Evolutionary conservation across 2,888 invertebrate species (phyloP), one percentile per base, ranked within the genome.

Genomic region (Coecobrya sp.): DNA sequence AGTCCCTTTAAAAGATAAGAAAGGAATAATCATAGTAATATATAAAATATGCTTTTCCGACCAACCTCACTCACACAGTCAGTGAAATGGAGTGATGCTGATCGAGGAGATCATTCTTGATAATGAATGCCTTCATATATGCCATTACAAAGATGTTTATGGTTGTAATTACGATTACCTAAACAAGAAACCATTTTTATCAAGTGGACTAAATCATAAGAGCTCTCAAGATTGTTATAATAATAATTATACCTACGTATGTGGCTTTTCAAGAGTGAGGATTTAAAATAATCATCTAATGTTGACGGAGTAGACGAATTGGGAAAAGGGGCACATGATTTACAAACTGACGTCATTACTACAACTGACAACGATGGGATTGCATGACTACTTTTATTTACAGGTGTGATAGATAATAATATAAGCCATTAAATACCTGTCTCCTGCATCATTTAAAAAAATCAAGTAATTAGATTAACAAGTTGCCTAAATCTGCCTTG

Each of bases 1-100:
- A 90, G 90, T 90, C 73, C 49, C 10, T n/a, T n/a, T n/a, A 19
- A 19, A 36, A 70, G 73, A 59, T 84, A 88, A 79, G 42, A 76
- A 87, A 25, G 7, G 13, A 36, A 36, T 62, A 59, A 79, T 11
- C 27, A 25, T 42, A 76, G 11, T n/a, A 10, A 36, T 70, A 70
- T 25, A 2, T 1, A 30, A 68, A 52, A 7, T 5, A 13, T 68
- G 30, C 19, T 22, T 2, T 8, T 22, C 19, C 25, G 25, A 79
- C 49, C 79, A 45, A 45, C 45, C 45, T 13, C 59, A 59, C 11
- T 79, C 52, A 16, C 45, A 42, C 55, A 55, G 55, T 76, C 49
- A 27, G n/a, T 27, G 42, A 70, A 70, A 70, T 68, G n/a, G n/a
- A 68, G 16, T 30, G 30, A 68, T 25, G 27, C 25, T 10, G n/a